Conservation (phyloP, 2,113 vertebrate species). For the Apistogramma diplotaenia region DNA sequence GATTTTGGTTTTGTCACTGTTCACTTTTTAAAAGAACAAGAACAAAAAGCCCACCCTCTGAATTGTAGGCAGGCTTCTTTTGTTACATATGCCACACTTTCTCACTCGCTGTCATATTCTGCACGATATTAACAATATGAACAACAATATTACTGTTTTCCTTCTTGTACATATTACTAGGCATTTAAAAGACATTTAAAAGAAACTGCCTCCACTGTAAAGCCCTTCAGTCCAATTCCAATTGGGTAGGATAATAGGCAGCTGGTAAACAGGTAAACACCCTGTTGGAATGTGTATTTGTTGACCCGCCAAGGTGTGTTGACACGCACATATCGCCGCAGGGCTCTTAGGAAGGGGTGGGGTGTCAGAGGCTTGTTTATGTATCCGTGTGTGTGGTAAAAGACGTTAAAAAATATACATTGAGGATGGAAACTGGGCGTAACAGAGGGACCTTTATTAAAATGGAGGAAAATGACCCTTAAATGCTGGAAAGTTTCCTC, state of each 20-base stretch:
- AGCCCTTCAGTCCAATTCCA: neutral
- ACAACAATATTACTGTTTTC: too few relatives aligned
- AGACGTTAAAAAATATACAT: slow-evolving; percentile 4
- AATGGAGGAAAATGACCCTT: slow-evolving; percentile 3
- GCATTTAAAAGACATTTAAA: neutral
- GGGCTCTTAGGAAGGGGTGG: slow-evolving; percentile 16
- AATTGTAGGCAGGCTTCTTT: neutral
- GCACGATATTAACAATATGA: neutral
- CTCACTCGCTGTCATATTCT: neutral
- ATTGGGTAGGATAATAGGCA: neutral
- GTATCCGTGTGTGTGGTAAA: slow-evolving; percentile 18
- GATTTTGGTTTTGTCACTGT: neutral
- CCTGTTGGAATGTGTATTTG: slow-evolving; percentile 15
- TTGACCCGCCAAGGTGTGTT: slow-evolving; percentile 35
- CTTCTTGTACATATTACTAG: neutral
- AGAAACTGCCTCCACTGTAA: neutral
- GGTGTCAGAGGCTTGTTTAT: neutral
- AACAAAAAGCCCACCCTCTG: neutral
- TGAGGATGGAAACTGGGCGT: slow-evolving; percentile 18
- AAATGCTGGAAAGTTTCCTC: neutral
- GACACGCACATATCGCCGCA: slow-evolving; percentile 3
- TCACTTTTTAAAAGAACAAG: neutral
- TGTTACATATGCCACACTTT: neutral
- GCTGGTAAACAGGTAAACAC: slow-evolving; percentile 12
- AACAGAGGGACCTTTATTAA: slow-evolving; percentile 20